Conservation (phyloP, 92 coral and sea anemone species). For the Phenganax marumi region DNA sequence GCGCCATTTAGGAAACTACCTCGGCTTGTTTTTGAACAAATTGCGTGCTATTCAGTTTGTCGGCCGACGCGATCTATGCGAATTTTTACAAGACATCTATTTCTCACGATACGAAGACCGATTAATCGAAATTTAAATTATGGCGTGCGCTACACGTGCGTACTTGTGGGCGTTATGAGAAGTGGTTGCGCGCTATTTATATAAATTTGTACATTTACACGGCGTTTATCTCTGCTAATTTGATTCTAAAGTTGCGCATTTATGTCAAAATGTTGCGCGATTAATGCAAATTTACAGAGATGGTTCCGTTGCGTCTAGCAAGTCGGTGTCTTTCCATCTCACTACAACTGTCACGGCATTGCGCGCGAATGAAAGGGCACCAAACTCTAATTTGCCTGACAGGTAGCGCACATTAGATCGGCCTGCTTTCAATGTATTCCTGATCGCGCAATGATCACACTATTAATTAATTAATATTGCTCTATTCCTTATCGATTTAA, state of each 20-base stretch:
- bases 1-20: not conserved
- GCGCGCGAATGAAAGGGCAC: conserved; percentile 22
- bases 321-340: not conserved
- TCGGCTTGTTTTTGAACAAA: not conserved
- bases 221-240: too few species aligned
- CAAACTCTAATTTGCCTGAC: conserved; percentile 27
- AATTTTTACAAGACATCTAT: not conserved
- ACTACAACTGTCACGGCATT: not conserved
- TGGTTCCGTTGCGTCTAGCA: not conserved
- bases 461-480: conserved; percentile 28
- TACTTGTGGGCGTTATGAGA: too few species aligned
- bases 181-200: too few species aligned
- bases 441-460: conserved; percentile 34
- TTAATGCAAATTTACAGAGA: not conserved
- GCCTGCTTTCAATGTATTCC: conserved; percentile 27
- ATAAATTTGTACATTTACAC: too few species aligned
- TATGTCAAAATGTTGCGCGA: not conserved
- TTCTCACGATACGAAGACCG: not conserved
- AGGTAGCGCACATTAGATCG: conserved; percentile 34
- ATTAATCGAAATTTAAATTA: not conserved
- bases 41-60: not conserved
- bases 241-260: too few species aligned
- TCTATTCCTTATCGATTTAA: conserved; percentile 37
- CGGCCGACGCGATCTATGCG: conserved; percentile 7
- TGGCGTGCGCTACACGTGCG: too few species aligned